Evolutionary conservation across 1,140 invertebrate species (phyloP), one percentile per base, ranked within the genome.

Genomic region (Choristoneura fumiferana): DNA sequence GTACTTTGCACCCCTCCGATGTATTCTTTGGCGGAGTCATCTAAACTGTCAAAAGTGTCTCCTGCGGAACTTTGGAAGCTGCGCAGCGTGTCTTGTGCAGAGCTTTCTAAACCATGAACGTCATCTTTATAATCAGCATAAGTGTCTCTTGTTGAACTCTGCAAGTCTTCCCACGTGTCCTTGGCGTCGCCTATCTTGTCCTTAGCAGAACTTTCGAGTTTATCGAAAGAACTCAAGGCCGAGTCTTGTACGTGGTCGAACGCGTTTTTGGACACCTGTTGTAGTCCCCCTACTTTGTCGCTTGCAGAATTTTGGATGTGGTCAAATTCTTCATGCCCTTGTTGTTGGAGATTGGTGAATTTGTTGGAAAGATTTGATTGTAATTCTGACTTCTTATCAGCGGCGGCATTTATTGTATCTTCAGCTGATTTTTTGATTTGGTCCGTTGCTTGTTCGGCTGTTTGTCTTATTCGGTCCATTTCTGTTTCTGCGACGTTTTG

Each of bases 1-100:
- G 73, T 58, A 29, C 56, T 70, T 34, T 84, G 76, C 4, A 69
- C 71, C 49, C 63, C 76, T 4, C 76, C 70, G 8, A 73, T 55
- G 22, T 77, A 65, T 60, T 85, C 84, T 8, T 66, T 69, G 0
- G 76, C 75, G 0, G 83, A 87, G 60, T 89, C 81, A 14, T 87
- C 85, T 35, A 89, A 69, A 57, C 85, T 89, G 52, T 87, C 85
- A 34, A 89, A 89, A 8, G 85, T 89, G 56, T 89, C 82, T 0
- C 84, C 84, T 2, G 85, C 84, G 5, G 85, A 89, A 65, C 85
- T 89, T 53, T 89, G 85, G 63, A 89, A 84, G 57, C 84, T 87
- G 55, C 78, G 82, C 18, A 89, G 22, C 6, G 84, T 89, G 38
- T 89, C 84, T 57, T 87, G 84, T 0, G 82, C 75, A 4, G 82